Evolutionary conservation across 30 jellyfish, hydroid and myxozoan genomes (phyloP).

Genomic region (Hydractinia symbiolongicarpus): DNA sequence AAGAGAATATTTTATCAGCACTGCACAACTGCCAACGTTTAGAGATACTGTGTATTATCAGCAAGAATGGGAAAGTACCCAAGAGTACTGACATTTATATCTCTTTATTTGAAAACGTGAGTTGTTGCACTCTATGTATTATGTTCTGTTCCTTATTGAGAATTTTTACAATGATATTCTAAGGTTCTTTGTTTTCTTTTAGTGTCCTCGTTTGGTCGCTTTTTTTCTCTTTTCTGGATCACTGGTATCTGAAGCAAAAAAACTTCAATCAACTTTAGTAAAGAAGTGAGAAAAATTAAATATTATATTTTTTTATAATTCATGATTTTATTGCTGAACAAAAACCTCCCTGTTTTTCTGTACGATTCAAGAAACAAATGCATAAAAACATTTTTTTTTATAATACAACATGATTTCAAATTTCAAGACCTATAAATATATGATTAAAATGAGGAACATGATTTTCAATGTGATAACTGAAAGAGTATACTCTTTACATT

Average conservation of each 20-base stretch:
- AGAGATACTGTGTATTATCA: conserved; percentile 52
- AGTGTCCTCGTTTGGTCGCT: conserved; percentile 80
- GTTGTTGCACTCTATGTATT: not conserved
- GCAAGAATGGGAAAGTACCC: conserved; percentile 71
- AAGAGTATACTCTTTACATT: too few relatives aligned
- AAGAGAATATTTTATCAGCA: conserved; percentile 58
- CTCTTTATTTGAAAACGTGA: conserved; percentile 14
- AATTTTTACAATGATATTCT: not conserved
- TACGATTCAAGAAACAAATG: not conserved
- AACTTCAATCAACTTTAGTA: conserved; percentile 37
- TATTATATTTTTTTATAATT: not conserved
- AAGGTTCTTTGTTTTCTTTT: not conserved
- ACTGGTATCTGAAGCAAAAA: conserved; percentile 28
- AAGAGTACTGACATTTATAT: not conserved
- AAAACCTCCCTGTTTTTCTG: not conserved
- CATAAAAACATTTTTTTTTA: too few relatives aligned
- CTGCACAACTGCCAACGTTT: conserved; percentile 54
- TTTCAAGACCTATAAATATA: too few relatives aligned
- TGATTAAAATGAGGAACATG: too few relatives aligned
- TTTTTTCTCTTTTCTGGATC: conserved; percentile 82
- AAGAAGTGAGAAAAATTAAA: conserved; percentile 34
- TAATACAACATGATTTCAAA: too few relatives aligned
- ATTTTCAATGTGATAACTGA: too few relatives aligned
- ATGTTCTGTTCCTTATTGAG: not conserved
- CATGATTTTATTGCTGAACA: not conserved